phyloP scores from a whole-genome alignment of 2,797 vertebrate species.

The Scolopax rusticola region DNA sequence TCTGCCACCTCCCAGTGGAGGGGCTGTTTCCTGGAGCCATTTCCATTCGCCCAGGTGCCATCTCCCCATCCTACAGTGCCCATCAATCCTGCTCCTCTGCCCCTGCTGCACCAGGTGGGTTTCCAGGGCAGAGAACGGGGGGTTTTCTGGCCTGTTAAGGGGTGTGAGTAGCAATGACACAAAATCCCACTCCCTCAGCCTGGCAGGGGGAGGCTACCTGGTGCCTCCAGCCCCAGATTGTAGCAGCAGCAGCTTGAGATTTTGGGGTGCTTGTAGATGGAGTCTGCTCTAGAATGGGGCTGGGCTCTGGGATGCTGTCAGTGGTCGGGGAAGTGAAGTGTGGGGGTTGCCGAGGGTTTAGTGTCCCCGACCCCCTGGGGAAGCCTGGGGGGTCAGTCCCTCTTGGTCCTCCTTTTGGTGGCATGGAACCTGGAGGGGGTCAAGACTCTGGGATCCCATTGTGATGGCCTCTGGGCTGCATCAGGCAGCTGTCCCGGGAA shows the following conservation, averaged over 20 bases:
- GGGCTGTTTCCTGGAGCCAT: neutral
- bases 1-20: neutral
- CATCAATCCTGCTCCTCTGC: neutral
- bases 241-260: neutral
- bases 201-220: neutral
- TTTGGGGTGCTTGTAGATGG: neutral
- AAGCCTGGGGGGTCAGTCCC: neutral
- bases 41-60: neutral
- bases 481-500: neutral
- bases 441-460: neutral
- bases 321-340: neutral
- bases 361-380: neutral
- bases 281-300: neutral
- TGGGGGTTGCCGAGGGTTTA: neutral
- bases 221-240: rapidly evolving
- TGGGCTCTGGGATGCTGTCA: rapidly evolving
- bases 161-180: neutral
- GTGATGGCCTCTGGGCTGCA: neutral
- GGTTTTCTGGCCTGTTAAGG: neutral
- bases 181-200: neutral
- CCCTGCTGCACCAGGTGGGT: neutral
- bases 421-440: neutral
- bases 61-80: neutral
- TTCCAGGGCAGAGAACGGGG: neutral
- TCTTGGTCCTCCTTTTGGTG: neutral